These are phyloP conservation scores for Coptodon bakossiorum DNA, from an alignment of 2,113 vertebrate genomes.

Conservation along the genomic window DNA sequence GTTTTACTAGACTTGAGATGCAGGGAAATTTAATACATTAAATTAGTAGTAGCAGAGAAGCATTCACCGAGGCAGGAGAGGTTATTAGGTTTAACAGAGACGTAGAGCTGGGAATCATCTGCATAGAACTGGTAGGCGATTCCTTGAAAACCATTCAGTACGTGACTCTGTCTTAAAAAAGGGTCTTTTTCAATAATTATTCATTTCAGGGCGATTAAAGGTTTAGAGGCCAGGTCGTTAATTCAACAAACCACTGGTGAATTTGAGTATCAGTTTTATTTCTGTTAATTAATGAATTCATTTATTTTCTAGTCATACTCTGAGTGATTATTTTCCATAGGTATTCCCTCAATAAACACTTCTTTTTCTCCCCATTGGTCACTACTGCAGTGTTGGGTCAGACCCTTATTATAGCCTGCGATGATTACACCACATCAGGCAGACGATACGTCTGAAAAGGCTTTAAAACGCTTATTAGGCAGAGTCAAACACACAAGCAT, in stretches of 20 bases:
- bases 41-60: background rate
- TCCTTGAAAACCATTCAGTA: background rate
- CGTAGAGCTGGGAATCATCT: background rate
- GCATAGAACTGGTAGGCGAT: background rate
- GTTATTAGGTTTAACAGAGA: rapidly evolving
- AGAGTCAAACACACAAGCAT: background rate
- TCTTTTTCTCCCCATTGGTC: background rate
- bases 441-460: background rate
- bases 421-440: background rate
- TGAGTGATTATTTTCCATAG: rapidly evolving
- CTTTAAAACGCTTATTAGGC: background rate
- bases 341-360: background rate
- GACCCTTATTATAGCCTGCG: background rate
- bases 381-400: background rate
- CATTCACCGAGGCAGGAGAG: background rate
- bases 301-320: background rate
- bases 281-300: background rate
- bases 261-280: background rate
- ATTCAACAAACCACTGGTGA: background rate
- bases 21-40: background rate
- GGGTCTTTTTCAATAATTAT: background rate
- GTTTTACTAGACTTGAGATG: background rate
- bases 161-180: rapidly evolving
- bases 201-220: background rate
- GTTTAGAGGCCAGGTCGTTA: rapidly evolving